Base-by-base conservation (phyloP, 2,797 vertebrate genomes). In the Paratrypauchen microcephalus region DNA sequence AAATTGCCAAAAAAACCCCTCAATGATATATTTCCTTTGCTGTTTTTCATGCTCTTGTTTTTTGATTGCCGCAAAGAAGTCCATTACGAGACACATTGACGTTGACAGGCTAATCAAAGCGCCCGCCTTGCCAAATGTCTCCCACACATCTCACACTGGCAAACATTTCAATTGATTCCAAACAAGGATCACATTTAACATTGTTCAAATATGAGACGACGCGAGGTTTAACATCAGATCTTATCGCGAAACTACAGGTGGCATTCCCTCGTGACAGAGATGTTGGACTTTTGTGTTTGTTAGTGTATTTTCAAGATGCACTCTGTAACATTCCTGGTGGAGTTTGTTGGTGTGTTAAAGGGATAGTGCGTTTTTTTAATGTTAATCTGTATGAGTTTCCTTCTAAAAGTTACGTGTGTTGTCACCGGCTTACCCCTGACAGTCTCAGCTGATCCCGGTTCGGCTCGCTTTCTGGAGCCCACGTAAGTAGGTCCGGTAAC, bases 161-260 rank as follows among this genome's bases (percentile, higher is more conserved):
- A 65, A 50, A 54, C 26, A 65, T 30, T 50, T 48, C 47, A 50
- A 18, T 65, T 65, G 45, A 48, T 50, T 52, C 63, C 63, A 52
- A 62, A 41, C 39, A 6, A 32, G n/a, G 19, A 41, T 62, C 36
- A 2, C 5, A 24, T 63, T 47, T 41, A 41, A 41, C 39, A 41
- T 41, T 45, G 61, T 47, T 16, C 21, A 3, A 47, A 45, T 8
- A 63, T 5, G 21, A 61, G 13, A 18, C 9, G 36, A 47, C 36
- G 23, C 21, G n/a, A 39, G 16, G n/a, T 47, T 45, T 16, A 47
- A 63, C 36, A 6, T 13, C 12, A 23, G 60, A 23, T 62, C 36
- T 45, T 13, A 62, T 23, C 36, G 13, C 32, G 16, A 15, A 23
- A 62, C n/a, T 15, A 39, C 19, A 30, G 58, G 58, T 60, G 58